These are phyloP conservation scores for Caradrina clavipalpis DNA, from an alignment of 2,888 invertebrate genomes.

Conservation along the genomic window DNA sequence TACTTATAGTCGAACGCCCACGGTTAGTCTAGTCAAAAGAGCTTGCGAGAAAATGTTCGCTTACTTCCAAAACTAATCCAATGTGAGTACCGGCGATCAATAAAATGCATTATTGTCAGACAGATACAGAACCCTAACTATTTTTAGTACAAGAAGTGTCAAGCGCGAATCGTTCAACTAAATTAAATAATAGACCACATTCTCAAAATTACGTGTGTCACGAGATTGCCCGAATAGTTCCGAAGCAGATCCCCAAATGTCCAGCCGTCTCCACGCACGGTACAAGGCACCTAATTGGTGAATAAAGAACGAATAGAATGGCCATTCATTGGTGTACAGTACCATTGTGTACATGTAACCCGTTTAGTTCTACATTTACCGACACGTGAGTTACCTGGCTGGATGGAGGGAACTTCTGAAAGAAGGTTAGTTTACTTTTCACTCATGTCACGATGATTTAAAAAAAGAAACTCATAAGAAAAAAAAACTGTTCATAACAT, in stretches of 20 bases:
- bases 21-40: no score
- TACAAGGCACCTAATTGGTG: conserved; percentile 74
- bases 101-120: background rate
- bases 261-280: conserved; percentile 52
- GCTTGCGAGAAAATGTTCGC: no score
- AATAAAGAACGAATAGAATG: conserved; percentile 50
- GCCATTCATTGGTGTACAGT: conserved; percentile 48
- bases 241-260: conserved; percentile 41
- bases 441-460: background rate
- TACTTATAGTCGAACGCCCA: no score
- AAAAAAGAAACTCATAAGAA: background rate
- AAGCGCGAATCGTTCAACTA: conserved; percentile 2
- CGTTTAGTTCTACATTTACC: conserved; percentile 24
- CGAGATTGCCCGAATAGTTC: conserved; percentile 36
- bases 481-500: background rate
- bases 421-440: conserved; percentile 26
- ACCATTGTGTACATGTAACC: conserved; percentile 35
- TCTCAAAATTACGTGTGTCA: conserved; percentile 21
- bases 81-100: background rate
- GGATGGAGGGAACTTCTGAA: background rate
- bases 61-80: background rate
- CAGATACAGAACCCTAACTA: background rate
- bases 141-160: background rate
- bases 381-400: conserved; percentile 24
- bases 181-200: conserved; percentile 1